Evolutionary conservation across 2,113 vertebrate species (phyloP), one percentile per base, ranked within the genome.

Genomic region (Embiotoca jacksoni): DNA sequence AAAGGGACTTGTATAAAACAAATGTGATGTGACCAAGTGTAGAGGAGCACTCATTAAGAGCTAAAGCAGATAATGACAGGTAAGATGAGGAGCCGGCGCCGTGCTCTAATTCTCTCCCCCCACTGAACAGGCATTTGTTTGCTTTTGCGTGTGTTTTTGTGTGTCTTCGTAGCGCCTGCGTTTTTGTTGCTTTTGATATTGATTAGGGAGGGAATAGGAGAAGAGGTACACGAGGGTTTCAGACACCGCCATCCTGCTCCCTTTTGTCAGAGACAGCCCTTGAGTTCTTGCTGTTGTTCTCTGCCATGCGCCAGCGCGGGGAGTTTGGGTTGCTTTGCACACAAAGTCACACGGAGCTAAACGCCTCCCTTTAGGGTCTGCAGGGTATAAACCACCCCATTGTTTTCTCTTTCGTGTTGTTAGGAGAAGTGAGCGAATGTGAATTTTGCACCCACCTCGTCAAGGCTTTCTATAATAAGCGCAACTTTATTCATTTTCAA

Each of bases 21-120:
- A 96, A 96, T 97, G 96, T 93, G 95, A 97, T 97, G 96, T 97
- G 97, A 97, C 96, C 96, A 95, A 95, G 96, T 96, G 96, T 95
- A 96, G 96, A 96, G 94, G 94, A 94, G 95, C 95, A 93, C 95
- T 98, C 96, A 97, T 98, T 99, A 99, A 95, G 95, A 93, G 94
- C 95, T 95, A 96, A 96, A 96, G 94, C 94, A 93, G 91, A 94
- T 89, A 94, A 95, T 93, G 96, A 96, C 96, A 97, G 96, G 96
- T 97, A 95, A 95, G 95, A 87, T 80, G 79, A 88, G 93, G 92
- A 92, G 89, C 93, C 91, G 92, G 85, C 91, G 93, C 93, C 91
- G 92, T 57, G 93, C 84, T 82, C 82, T 91, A 88, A 92, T 91
- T 90, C 83, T 64, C 88, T 71, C 88, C 95, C 93, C 90, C 89